Evolutionary conservation across 2,797 vertebrate species (phyloP), one percentile per base, ranked within the genome.

Genomic region (Hemitrygon akajei): DNA sequence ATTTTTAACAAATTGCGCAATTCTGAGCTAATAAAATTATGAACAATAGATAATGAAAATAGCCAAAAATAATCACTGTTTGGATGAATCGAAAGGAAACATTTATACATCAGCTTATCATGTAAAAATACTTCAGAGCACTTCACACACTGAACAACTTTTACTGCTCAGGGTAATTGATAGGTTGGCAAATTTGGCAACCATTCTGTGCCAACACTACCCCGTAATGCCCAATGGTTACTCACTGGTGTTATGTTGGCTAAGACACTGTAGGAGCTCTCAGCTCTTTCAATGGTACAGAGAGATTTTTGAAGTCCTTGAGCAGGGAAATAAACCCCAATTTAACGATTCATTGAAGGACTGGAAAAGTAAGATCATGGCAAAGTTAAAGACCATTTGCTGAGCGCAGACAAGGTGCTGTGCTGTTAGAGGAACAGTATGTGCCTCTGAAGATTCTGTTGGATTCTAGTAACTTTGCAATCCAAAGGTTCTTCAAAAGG

Each of bases 151-250:
- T 37, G 77, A 79, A 11, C 0, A 12, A 37, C 14, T 79, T 79
- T 37, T 11, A 37, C 77, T 37, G 77, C 18, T 12, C 7, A 16
- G 12, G 6, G 18, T 79, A n/a, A 79, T 37, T 79, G 77, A 37
- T 79, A 79, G n/a, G 77, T 79, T 79, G 77, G 77, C 77, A 79
- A 79, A 79, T 37, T 37, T 79, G 77, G 77, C 77, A 79, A 14
- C n/a, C 77, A 37, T 16, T 79, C 10, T 37, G 14, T 34, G n/a
- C 77, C 77, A 79, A 37, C 11, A 37, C n/a, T 34, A 16, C 5
- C 71, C 71, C 71, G 18, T 79, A 79, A 34, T 37, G n/a, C 10
- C n/a, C 77, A 79, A 16, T 20, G 77, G 77, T 79, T 79, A 79
- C 34, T 75, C 25, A 25, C 4, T 75, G 3, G 63, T 66, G 63